Evolutionary conservation across 2,888 invertebrate genomes (phyloP).

Genomic region (Julus scanicus): DNA sequence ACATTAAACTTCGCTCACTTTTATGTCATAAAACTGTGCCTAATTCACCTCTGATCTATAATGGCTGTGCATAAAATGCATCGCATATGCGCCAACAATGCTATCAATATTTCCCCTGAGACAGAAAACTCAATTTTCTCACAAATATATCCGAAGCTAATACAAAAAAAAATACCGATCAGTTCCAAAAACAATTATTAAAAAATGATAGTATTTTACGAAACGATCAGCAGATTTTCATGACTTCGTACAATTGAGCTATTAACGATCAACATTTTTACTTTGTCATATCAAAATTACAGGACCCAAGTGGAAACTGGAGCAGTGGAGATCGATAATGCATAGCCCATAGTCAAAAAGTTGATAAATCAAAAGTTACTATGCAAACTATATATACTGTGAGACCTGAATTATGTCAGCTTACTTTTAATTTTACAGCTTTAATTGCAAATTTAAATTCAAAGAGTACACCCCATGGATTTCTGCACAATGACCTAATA

Average conservation of each 20-base stretch:
- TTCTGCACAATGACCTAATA: too few species aligned
- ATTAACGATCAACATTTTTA: not conserved
- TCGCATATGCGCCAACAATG: slow-evolving; percentile 22
- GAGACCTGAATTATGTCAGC: too few species aligned
- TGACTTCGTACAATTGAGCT: not conserved
- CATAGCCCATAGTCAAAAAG: not conserved
- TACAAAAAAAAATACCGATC: not conserved
- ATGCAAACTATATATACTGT: too few species aligned
- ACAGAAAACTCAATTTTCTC: slow-evolving; percentile 21
- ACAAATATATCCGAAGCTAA: not conserved
- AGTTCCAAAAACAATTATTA: slow-evolving; percentile 32
- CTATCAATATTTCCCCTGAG: slow-evolving; percentile 13
- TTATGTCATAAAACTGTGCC: slow-evolving; percentile 20
- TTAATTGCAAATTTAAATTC: too few species aligned
- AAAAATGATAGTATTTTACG: slow-evolving; percentile 16
- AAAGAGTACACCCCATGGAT: too few species aligned
- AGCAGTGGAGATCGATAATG: not conserved
- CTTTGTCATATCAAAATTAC: not conserved
- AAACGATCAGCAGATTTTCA: slow-evolving; percentile 36
- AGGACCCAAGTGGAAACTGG: not conserved
- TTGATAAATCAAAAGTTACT: too few species aligned
- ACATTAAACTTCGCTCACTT: slow-evolving; percentile 36
- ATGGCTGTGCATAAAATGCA: not conserved
- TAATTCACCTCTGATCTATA: slow-evolving; percentile 37
- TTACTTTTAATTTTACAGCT: too few species aligned